Conservation (phyloP, 1,140 invertebrate genomes). For the Drosophila busckii region DNA sequence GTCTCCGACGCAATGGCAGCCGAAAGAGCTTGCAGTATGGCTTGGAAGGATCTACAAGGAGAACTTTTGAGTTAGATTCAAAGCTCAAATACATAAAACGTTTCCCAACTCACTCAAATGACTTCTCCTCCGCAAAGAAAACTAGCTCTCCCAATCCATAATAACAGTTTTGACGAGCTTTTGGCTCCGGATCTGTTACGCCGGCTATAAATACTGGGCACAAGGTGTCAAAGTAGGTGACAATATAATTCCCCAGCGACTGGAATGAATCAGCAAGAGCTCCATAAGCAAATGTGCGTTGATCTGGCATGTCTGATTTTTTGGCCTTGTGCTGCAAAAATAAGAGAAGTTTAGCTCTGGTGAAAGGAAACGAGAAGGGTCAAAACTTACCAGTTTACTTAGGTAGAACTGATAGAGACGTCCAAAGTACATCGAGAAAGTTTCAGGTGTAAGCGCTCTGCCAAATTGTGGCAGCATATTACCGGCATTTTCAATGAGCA, state of each 20-base stretch:
- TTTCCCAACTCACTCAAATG: conserved; percentile 54
- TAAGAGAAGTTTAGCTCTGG: background rate
- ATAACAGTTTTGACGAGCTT: conserved; percentile 87
- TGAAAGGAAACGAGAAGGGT: background rate
- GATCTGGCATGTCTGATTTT: conserved; percentile 63
- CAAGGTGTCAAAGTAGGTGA: conserved; percentile 82
- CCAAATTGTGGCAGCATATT: conserved; percentile 87
- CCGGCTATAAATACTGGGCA: conserved; percentile 83
- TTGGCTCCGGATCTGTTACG: conserved; percentile 83
- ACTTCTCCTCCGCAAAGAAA: conserved; percentile 79
- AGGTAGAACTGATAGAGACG: conserved; percentile 83
- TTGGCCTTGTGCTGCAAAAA: conserved; percentile 56
- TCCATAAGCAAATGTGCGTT: conserved; percentile 86
- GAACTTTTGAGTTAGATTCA: background rate
- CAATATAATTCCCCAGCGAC: conserved; percentile 81
- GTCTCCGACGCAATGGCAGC: conserved; percentile 83
- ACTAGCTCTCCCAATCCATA: conserved; percentile 88
- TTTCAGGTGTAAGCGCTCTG: conserved; percentile 82
- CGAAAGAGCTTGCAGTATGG: conserved; percentile 85
- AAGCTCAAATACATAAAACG: background rate
- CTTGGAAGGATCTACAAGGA: conserved; percentile 54
- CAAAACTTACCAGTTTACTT: conserved; percentile 82
- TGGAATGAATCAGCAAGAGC: conserved; percentile 87
- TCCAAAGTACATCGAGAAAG: conserved; percentile 85
- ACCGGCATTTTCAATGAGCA: conserved; percentile 86